Conservation (phyloP, 2,797 vertebrate genomes). For the Falco peregrinus region DNA sequence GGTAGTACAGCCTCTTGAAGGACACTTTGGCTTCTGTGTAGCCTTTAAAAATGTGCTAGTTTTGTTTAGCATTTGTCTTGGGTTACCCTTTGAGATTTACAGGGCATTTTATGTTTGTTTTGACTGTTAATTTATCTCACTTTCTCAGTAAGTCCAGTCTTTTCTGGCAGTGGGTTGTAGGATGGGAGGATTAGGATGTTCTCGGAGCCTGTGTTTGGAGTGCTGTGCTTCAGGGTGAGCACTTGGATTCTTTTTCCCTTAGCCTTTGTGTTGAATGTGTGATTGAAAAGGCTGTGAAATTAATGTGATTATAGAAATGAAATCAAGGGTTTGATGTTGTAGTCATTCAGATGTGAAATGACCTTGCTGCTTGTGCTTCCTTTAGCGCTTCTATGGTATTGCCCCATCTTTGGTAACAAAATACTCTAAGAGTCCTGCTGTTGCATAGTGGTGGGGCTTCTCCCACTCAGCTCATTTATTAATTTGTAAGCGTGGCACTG, state of each 20-base stretch:
- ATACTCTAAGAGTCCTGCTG: not conserved
- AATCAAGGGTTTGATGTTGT: not conserved
- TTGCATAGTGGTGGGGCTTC: not conserved
- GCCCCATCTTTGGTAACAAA: slow-evolving; percentile 4
- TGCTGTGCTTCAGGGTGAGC: not conserved
- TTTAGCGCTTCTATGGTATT: not conserved
- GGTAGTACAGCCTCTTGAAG: not conserved
- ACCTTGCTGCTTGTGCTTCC: not conserved
- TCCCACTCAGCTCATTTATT: not conserved
- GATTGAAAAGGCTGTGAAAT: not conserved
- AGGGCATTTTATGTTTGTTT: slow-evolving; percentile 11
- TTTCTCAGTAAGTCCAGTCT: not conserved
- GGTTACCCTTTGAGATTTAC: slow-evolving; percentile 20
- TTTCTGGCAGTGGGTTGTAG: not conserved
- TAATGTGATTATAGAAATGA: not conserved
- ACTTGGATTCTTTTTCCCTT: not conserved
- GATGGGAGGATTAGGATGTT: not conserved
- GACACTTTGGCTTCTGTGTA: not conserved
- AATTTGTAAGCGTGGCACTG: not conserved
- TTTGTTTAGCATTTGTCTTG: not conserved
- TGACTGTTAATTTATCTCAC: slow-evolving; percentile 46
- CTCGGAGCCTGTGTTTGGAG: not conserved
- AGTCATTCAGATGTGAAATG: not conserved
- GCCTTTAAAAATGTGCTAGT: not conserved
- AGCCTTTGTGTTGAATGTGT: not conserved